Evolutionary conservation across 2,888 invertebrate species (phyloP).

Genomic region (Apodemia hepburni): DNA sequence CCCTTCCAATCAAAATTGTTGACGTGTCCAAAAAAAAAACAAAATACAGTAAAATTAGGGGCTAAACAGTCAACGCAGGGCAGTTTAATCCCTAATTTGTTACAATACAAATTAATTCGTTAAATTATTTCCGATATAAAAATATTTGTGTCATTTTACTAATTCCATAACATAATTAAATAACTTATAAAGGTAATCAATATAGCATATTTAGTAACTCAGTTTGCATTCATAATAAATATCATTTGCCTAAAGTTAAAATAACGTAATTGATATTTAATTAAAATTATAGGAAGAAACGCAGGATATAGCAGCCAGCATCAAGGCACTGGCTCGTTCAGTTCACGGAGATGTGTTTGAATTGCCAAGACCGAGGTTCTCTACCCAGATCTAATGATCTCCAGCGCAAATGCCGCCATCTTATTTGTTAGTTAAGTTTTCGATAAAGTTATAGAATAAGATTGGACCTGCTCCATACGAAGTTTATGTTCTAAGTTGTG

Average conservation of each 20-base stretch:
- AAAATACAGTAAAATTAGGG: too few species aligned
- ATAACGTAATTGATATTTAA: conserved; percentile 1
- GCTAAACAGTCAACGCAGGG: too few species aligned
- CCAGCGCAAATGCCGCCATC: background rate
- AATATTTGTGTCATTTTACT: too few species aligned
- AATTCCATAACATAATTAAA: too few species aligned
- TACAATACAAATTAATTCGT: too few species aligned
- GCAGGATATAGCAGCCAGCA: conserved; percentile 93
- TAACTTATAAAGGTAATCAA: too few species aligned
- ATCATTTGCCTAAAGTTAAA: background rate
- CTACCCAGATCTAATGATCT: conserved; percentile 86
- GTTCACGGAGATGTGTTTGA: conserved; percentile 95
- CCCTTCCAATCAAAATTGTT: too few species aligned
- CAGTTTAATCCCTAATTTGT: too few species aligned
- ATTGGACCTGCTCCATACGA: conserved; percentile 13
- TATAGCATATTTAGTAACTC: too few species aligned
- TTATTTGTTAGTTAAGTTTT: conserved; percentile 13
- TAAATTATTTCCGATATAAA: too few species aligned
- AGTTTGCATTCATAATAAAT: too few species aligned
- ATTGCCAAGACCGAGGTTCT: conserved; percentile 91
- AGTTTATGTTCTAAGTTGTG: conserved; percentile 16
- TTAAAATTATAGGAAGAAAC: conserved; percentile 76
- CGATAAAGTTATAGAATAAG: conserved; percentile 8
- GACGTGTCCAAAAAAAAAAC: too few species aligned
- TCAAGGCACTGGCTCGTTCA: conserved; percentile 94